A percentile compares a stretch with the other conserved stretches of the same genome.
phyloP scores from a whole-genome alignment of 2,888 invertebrate genomes.

The Thymelicus lineola region DNA sequence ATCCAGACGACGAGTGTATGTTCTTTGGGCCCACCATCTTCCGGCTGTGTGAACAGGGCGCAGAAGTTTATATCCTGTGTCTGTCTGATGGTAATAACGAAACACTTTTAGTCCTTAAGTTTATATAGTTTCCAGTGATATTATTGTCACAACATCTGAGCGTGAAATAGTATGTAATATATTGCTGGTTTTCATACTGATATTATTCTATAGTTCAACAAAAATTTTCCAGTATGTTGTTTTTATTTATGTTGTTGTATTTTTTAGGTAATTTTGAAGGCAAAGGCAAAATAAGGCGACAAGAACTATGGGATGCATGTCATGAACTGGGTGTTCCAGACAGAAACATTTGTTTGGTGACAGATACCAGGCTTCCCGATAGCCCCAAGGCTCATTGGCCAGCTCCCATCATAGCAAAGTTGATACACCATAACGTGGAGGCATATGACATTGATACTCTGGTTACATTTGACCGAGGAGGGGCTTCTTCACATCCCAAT shows the following conservation, averaged over 20 bases:
- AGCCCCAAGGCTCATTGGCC: conserved; percentile 91
- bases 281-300: conserved; percentile 86
- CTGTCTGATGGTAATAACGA: conserved; percentile 89
- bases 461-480: conserved; percentile 97
- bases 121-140: not conserved
- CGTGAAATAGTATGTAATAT: too few relatives aligned
- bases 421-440: conserved; percentile 86
- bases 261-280: conserved; percentile 88
- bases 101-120: not conserved
- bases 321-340: conserved; percentile 91
- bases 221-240: too few relatives aligned
- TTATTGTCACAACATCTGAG: too few relatives aligned
- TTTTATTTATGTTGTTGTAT: conserved; percentile 7
- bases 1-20: conserved; percentile 99
- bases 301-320: conserved; percentile 94
- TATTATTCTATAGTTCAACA: too few relatives aligned
- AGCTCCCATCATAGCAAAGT: conserved; percentile 75
- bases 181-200: too few relatives aligned
- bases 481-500: conserved; percentile 97
- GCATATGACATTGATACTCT: conserved; percentile 92
- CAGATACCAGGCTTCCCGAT: conserved; percentile 91
- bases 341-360: conserved; percentile 89
- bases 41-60: conserved; percentile 87
- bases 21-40: conserved; percentile 97
- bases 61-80: conserved; percentile 92